A percentile compares a stretch with the other conserved stretches of the same genome.
These are phyloP conservation scores for Lomographa bimaculata DNA, from an alignment of 2,888 invertebrate genomes.

Conservation along the genomic window DNA sequence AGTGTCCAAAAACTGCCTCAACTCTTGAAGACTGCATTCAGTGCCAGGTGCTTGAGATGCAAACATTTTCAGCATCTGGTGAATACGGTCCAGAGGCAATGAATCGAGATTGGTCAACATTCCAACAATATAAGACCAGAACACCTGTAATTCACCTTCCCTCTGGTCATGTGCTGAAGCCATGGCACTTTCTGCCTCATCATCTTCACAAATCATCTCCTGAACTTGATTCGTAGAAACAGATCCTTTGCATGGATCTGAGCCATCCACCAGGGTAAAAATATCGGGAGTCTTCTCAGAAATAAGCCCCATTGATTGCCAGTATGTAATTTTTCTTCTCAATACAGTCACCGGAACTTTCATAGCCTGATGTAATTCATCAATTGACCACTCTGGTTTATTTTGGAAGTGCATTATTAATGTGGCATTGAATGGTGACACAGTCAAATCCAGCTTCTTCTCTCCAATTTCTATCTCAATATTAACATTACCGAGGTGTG, in stretches of 20 bases:
- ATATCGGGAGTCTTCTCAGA: conserved; percentile 89
- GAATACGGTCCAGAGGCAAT: conserved; percentile 95
- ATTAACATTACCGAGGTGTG: conserved; percentile 95
- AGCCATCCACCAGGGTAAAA: conserved; percentile 88
- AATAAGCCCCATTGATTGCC: conserved; percentile 96
- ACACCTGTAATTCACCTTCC: conserved; percentile 96
- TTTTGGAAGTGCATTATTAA: conserved; percentile 97
- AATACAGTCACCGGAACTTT: conserved; percentile 94
- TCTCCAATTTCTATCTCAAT: conserved; percentile 95
- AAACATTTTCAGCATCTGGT: conserved; percentile 98
- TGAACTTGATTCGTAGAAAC: conserved; percentile 80
- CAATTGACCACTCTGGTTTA: conserved; percentile 93
- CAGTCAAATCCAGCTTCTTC: conserved; percentile 90
- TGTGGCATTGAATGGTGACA: conserved; percentile 96
- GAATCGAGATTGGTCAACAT: conserved; percentile 98
- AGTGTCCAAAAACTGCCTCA: conserved; percentile 94
- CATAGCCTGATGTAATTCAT: conserved; percentile 92
- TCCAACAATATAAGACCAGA: conserved; percentile 98
- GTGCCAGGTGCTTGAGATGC: conserved; percentile 96
- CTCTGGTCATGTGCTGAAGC: conserved; percentile 97
- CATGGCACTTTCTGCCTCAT: conserved; percentile 96
- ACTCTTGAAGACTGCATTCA: conserved; percentile 94
- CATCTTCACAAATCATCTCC: conserved; percentile 92
- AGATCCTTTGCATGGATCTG: conserved; percentile 79
- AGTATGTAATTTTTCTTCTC: conserved; percentile 94